Evolutionary conservation across 2,113 vertebrate species (phyloP).

Genomic region (Cyanoderma ruficeps): DNA sequence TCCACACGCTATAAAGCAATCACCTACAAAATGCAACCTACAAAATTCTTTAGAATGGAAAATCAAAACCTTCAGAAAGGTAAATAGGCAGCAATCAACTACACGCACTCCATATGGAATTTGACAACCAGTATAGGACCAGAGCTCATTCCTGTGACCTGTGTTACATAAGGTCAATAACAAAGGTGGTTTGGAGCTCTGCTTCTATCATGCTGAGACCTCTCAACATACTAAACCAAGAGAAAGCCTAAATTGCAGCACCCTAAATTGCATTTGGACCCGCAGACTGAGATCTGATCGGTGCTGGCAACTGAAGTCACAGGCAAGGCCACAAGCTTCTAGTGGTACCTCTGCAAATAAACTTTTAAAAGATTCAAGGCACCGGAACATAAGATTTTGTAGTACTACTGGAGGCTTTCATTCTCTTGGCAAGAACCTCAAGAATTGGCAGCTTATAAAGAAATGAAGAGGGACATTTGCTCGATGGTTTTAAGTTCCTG

Average conservation of each 20-base stretch:
- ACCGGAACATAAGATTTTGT: background rate
- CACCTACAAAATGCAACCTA: background rate
- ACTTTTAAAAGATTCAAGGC: background rate
- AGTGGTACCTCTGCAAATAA: background rate
- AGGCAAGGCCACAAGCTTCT: background rate
- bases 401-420: background rate
- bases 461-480: conserved; percentile 45
- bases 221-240: background rate
- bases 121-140: background rate
- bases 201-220: background rate
- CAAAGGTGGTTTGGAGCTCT: background rate
- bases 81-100: background rate
- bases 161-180: background rate
- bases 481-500: conserved; percentile 40
- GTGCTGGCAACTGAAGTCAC: background rate
- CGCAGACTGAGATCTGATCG: background rate
- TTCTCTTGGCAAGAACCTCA: conserved; percentile 30
- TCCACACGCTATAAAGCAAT: background rate
- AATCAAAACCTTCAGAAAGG: background rate
- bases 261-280: background rate
- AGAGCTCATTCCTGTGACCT: background rate
- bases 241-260: background rate
- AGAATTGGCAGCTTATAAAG: conserved; percentile 39
- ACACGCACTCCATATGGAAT: background rate
- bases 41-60: background rate